Base-by-base conservation (phyloP, 2,113 vertebrate genomes). In the Romanogobio albipinnatus region DNA sequence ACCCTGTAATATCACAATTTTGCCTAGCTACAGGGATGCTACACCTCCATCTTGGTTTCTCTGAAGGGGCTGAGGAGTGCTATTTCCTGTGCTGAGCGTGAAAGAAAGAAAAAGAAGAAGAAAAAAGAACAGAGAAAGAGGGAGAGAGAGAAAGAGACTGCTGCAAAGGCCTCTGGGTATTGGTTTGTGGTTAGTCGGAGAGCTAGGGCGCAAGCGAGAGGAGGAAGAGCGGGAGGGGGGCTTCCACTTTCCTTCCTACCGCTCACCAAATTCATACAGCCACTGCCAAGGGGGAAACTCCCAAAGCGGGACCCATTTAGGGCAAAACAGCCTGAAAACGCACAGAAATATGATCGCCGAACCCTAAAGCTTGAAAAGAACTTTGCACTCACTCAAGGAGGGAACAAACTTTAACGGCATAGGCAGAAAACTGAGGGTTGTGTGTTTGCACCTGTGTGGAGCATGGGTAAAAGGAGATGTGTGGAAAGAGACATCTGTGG, bases 211-310 rank as follows among this genome's bases (percentile, higher is more conserved):
- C 90, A 93, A 89, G 89, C 91, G 90, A 91, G 92, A 92, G 90
- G 91, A 92, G 93, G 93, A 94, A 91, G 91, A 88, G 90, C 90
- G 89, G 90, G 88, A 86, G 91, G 91, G 92, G 94, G 93, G 93
- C 93, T 94, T 94, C 93, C 90, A 94, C 90, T 91, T 92, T 90
- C 84, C 91, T 94, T 93, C 91, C 91, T 91, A 73, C 68, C 83
- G 79, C 87, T 90, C 90, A 90, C 86, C 92, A 89, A 83, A 82
- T 82, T 84, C 85, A 59, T 88, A 87, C 87, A 90, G 91, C 85
- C 87, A 70, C 75, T 87, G 88, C 86, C 82, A 84, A 82, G 58
- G 85, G 83, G 89, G 83, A 82, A 84, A 85, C 84, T 88, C 58
- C 87, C 85, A 82, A 53, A 59, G n/a, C 64, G 22, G 24, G 29